These are phyloP conservation scores for Megalonaias nervosa DNA, from an alignment of 1,140 invertebrate genomes.

Conservation along the genomic window DNA sequence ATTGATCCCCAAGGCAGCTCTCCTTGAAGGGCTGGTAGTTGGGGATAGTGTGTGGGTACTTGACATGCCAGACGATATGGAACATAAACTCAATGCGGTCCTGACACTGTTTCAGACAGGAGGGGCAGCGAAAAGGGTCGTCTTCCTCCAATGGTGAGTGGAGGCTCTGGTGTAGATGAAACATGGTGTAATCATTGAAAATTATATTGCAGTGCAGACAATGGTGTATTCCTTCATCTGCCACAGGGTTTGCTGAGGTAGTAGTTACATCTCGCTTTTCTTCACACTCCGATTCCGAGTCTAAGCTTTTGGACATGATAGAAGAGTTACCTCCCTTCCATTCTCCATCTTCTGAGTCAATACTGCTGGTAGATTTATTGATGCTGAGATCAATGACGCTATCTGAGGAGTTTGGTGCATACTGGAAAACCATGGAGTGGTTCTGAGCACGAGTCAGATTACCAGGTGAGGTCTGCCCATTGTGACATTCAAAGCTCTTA, in stretches of 20 bases:
- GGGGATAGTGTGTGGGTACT: slow-evolving; percentile 68
- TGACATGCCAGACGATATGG: slow-evolving; percentile 67
- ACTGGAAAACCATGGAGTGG: slow-evolving; percentile 5
- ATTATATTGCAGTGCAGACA: slow-evolving; percentile 67
- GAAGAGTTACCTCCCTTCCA: slow-evolving; percentile 45
- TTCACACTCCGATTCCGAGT: slow-evolving; percentile 58
- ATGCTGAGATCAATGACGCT: slow-evolving; percentile 65
- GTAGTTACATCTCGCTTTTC: slow-evolving; percentile 60
- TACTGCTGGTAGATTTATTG: slow-evolving; percentile 53
- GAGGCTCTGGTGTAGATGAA: slow-evolving; percentile 65
- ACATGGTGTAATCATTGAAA: slow-evolving; percentile 68
- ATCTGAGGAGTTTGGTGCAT: slow-evolving; percentile 23
- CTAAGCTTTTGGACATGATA: slow-evolving; percentile 36
- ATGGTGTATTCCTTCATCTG: slow-evolving; percentile 63
- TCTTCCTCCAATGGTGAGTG: slow-evolving; percentile 61
- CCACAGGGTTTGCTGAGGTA: slow-evolving; percentile 56
- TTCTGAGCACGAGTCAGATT: slow-evolving; percentile 33
- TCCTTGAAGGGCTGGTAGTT: slow-evolving; percentile 67
- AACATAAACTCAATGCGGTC: slow-evolving; percentile 69
- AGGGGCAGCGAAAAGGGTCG: slow-evolving; percentile 61
- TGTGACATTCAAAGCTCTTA: too few species aligned
- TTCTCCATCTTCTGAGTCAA: slow-evolving; percentile 49
- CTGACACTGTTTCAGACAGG: slow-evolving; percentile 64
- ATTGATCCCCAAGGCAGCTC: slow-evolving; percentile 49
- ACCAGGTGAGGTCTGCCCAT: slow-evolving; percentile 4